Percentiles rank a stretch among this genome's conserved stretches.
Evolutionary conservation across 2,113 vertebrate species (phyloP).

Genomic region (Catharus bicknelli): DNA sequence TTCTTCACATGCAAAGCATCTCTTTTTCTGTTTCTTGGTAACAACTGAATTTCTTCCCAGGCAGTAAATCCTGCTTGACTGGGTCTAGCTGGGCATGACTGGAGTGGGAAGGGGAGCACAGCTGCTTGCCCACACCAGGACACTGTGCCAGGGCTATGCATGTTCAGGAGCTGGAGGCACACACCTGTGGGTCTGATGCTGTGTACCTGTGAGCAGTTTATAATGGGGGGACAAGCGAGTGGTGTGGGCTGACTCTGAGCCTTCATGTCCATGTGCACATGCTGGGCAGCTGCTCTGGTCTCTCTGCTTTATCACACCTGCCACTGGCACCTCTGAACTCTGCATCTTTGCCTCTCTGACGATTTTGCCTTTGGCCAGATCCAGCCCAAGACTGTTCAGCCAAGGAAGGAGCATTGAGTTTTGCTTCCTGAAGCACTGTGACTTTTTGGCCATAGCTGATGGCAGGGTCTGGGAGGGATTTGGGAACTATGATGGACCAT

Average conservation of each 20-base stretch:
- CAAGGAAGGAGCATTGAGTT: background rate
- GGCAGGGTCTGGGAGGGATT: background rate
- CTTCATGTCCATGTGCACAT: background rate
- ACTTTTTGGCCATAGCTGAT: background rate
- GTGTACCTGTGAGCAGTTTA: background rate
- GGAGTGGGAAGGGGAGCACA: background rate
- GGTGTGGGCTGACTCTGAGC: background rate
- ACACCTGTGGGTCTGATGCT: rapidly evolving
- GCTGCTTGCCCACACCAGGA: background rate
- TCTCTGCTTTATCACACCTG: background rate
- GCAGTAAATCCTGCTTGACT: background rate
- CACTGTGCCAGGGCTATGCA: rapidly evolving
- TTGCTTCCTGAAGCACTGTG: background rate
- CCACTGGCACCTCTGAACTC: background rate
- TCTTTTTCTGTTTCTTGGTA: background rate
- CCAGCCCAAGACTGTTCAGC: background rate
- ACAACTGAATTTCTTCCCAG: background rate
- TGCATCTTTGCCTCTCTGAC: background rate
- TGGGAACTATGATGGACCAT: background rate
- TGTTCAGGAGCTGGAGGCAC: background rate
- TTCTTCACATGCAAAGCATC: background rate
- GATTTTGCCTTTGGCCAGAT: background rate
- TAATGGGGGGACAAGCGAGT: rapidly evolving
- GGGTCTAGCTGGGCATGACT: background rate
- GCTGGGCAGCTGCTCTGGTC: background rate